Percentiles rank a stretch among this genome's conserved stretches.
Evolutionary conservation across 1,140 invertebrate species (phyloP).

Genomic region (Aphidius gifuensis): DNA sequence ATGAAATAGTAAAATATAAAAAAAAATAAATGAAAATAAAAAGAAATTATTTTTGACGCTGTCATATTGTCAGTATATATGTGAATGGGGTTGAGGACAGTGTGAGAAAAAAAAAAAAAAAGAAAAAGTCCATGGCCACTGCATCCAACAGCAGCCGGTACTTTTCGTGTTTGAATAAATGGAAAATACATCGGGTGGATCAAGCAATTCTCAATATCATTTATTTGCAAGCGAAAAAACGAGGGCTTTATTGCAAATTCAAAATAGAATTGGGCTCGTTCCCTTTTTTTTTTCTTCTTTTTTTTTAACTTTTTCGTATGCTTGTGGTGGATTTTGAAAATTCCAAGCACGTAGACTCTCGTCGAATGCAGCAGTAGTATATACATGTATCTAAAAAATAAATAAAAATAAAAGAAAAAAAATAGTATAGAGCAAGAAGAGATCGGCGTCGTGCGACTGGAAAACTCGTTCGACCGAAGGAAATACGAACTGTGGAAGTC

Average conservation of each 20-base stretch:
- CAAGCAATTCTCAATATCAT: constrained; percentile 11
- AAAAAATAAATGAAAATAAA: too few species aligned
- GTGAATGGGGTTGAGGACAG: too few species aligned
- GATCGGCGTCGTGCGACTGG: neutral
- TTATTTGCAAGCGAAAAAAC: constrained; percentile 1
- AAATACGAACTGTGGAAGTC: neutral
- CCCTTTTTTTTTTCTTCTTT: too few species aligned
- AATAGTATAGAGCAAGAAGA: too few species aligned
- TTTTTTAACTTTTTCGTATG: too few species aligned
- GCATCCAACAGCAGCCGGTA: neutral
- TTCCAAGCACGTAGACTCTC: constrained; percentile 6
- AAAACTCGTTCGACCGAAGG: constrained; percentile 2
- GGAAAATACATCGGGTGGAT: constrained; percentile 9
- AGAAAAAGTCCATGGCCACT: too few species aligned
- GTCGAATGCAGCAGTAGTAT: neutral
- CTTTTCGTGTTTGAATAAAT: constrained; percentile 10
- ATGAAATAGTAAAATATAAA: too few species aligned
- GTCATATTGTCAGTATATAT: too few species aligned
- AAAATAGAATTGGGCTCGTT: constrained; percentile 8
- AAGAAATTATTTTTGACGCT: too few species aligned
- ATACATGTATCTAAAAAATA: too few species aligned
- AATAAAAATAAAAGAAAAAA: too few species aligned
- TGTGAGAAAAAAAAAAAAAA: too few species aligned
- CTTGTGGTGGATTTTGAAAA: neutral
- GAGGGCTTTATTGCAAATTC: constrained; percentile 15